Conservation (phyloP, 2,888 invertebrate genomes). For the Melolontha melolontha region DNA sequence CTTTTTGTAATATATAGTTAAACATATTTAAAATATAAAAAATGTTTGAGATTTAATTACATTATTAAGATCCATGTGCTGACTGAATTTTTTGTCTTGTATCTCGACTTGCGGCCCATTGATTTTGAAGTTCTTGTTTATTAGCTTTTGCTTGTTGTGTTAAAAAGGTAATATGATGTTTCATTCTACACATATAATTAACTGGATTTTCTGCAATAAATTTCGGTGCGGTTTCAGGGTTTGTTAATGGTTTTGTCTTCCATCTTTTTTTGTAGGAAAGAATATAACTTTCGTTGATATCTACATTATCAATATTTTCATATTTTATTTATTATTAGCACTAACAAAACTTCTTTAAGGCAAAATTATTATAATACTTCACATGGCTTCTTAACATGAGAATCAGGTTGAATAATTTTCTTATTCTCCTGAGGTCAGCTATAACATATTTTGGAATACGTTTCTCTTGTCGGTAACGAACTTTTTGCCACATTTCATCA, state of each 20-base stretch:
- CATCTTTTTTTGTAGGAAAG: constrained; percentile 84
- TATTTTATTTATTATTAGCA: constrained; percentile 70
- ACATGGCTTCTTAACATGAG: constrained; percentile 65
- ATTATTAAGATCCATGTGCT: constrained; percentile 90
- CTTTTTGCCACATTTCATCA: constrained; percentile 66
- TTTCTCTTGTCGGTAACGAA: constrained; percentile 65
- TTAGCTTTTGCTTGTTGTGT: constrained; percentile 94
- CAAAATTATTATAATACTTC: constrained; percentile 67
- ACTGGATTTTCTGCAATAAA: constrained; percentile 69
- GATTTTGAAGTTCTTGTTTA: constrained; percentile 92
- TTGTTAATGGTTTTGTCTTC: constrained; percentile 80
- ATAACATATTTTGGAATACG: constrained; percentile 63
- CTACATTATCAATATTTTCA: constrained; percentile 81
- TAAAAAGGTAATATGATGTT: constrained; percentile 97
- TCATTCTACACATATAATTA: constrained; percentile 72
- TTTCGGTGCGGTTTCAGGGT: constrained; percentile 71
- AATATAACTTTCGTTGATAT: constrained; percentile 85
- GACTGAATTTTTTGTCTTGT: constrained; percentile 90
- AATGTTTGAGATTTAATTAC: too few relatives aligned
- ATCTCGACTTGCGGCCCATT: constrained; percentile 91
- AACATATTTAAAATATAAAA: too few relatives aligned
- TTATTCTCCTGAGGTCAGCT: constrained; percentile 63
- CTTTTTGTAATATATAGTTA: too few relatives aligned
- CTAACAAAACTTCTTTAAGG: constrained; percentile 79
- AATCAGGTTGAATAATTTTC: constrained; percentile 64